Percentiles rank a stretch among this genome's conserved stretches.
Conservation (phyloP, 2,113 vertebrate genomes). For the Progne subis region DNA sequence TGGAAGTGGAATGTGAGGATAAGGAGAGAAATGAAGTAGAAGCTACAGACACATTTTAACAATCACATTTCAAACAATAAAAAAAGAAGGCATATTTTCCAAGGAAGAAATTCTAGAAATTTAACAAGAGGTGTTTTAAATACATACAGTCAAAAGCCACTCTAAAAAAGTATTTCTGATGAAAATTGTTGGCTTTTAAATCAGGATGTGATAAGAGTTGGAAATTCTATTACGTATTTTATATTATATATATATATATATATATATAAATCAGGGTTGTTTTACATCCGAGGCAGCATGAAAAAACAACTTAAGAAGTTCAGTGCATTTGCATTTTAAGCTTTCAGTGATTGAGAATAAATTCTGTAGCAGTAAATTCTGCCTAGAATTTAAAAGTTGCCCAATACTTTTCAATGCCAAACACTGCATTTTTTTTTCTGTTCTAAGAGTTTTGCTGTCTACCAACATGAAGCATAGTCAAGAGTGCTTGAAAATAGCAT, state of each 20-base stretch:
- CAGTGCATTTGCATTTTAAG: background rate
- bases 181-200: background rate
- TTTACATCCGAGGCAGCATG: background rate
- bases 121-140: background rate
- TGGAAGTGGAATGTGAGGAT: background rate
- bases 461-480: rapidly evolving
- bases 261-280: background rate
- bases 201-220: background rate
- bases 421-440: background rate
- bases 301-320: background rate
- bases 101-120: background rate
- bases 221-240: background rate
- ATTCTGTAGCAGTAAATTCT: background rate
- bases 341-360: background rate
- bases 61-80: background rate
- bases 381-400: background rate
- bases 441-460: background rate
- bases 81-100: background rate
- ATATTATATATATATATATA: background rate
- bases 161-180: background rate
- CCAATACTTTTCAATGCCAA: background rate
- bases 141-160: background rate
- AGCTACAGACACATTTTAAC: background rate
- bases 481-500: background rate
- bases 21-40: background rate